These are phyloP conservation scores for Caenorhabditis brenneri DNA, from an alignment of 1,140 invertebrate genomes.

Conservation along the genomic window DNA sequence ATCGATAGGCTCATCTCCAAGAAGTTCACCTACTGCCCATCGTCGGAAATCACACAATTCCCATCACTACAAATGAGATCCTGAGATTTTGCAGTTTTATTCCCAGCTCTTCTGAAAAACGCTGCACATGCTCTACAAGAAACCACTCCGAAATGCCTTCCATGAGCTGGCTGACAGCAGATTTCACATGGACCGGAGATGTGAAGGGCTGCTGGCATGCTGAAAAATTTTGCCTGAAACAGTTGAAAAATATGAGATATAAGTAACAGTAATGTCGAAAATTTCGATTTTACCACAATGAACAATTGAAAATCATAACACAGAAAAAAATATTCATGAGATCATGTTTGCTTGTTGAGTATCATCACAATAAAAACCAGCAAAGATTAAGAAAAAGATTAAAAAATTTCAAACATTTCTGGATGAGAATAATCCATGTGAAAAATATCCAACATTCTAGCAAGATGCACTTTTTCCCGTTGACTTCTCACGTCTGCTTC, in stretches of 20 bases:
- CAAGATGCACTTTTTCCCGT: neutral
- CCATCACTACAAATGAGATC: neutral
- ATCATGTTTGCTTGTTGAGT: neutral
- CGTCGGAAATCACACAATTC: neutral
- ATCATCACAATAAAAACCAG: no score
- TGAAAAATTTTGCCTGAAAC: no score
- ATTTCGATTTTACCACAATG: no score
- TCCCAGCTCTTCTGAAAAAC: slow-evolving; percentile 35
- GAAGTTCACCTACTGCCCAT: neutral
- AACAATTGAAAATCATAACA: no score
- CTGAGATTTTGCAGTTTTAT: neutral
- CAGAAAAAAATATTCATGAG: no score
- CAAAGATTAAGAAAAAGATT: no score
- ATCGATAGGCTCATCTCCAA: neutral
- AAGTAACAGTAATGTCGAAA: no score
- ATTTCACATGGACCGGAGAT: neutral
- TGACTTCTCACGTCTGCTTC: neutral
- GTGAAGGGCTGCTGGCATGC: neutral
- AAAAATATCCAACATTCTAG: neutral
- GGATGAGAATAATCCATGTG: neutral
- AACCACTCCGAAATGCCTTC: slow-evolving; percentile 11
- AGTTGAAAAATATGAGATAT: no score
- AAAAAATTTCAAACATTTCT: slow-evolving; percentile 4
- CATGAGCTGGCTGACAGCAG: slow-evolving; percentile 6
- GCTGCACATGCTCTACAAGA: slow-evolving; percentile 12